Evolutionary conservation across 2,113 vertebrate species (phyloP).

Genomic region (Cyanoramphus novaezelandiae): DNA sequence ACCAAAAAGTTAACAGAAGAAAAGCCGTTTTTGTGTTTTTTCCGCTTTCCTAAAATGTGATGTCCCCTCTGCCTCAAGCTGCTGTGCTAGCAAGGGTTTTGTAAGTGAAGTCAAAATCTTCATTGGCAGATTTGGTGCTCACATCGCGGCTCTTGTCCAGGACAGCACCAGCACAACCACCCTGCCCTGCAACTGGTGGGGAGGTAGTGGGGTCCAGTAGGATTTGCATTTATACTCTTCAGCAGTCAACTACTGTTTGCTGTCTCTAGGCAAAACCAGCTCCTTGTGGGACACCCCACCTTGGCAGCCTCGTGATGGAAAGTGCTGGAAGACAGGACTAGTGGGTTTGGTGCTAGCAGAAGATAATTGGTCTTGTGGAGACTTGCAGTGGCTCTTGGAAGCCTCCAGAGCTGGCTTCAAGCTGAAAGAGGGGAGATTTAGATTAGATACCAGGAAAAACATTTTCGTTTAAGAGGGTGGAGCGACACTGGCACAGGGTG

Average conservation of each 20-base stretch:
- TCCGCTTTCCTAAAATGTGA: background rate
- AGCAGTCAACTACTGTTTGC: background rate
- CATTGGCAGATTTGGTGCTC: background rate
- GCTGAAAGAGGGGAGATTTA: background rate
- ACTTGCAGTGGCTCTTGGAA: background rate
- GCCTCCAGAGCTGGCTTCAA: background rate
- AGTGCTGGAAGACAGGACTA: background rate
- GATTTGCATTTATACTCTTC: background rate
- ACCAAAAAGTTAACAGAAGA: background rate
- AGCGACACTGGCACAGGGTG: background rate
- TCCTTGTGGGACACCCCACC: background rate
- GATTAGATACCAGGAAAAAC: background rate
- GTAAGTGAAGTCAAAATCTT: background rate
- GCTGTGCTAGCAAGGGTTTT: background rate
- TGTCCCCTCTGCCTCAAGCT: accelerated
- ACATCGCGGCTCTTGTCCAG: background rate
- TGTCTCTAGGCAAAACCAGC: background rate
- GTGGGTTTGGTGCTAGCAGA: background rate
- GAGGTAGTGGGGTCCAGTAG: background rate
- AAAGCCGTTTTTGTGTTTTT: background rate
- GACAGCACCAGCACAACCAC: background rate
- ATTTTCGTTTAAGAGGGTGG: background rate
- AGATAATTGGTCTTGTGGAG: background rate
- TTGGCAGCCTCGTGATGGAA: background rate
- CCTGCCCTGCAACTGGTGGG: background rate